These are phyloP conservation scores for Pipra filicauda DNA, from an alignment of 2,113 vertebrate species.

Conservation along the genomic window DNA sequence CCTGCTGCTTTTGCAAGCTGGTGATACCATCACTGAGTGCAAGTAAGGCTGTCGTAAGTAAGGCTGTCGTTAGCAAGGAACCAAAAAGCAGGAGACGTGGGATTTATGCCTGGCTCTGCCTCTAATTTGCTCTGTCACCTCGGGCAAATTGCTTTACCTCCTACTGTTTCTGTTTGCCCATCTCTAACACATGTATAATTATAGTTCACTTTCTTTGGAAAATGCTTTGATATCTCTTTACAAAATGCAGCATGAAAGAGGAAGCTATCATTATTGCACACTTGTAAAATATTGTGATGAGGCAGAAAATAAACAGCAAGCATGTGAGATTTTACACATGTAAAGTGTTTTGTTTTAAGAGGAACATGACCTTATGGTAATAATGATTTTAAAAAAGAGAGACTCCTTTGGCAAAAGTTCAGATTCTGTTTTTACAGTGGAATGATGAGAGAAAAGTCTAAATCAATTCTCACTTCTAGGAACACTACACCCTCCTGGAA, in stretches of 20 bases:
- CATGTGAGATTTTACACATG: neutral
- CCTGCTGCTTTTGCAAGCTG: neutral
- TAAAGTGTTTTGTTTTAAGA: neutral
- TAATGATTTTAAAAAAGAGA: neutral
- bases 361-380: neutral
- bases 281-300: conserved; percentile 20
- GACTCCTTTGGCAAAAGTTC: neutral
- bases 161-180: neutral
- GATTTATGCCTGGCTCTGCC: conserved; percentile 17
- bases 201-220: conserved; percentile 24
- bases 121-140: conserved; percentile 46
- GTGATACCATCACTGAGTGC: neutral
- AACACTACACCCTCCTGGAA: neutral
- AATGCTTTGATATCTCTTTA: conserved; percentile 33
- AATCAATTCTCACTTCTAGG: conserved; percentile 43
- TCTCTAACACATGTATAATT: conserved; percentile 28
- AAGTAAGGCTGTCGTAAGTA: neutral
- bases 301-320: neutral
- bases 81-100: neutral
- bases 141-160: conserved; percentile 23
- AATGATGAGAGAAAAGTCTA: conserved; percentile 23
- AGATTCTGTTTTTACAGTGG: neutral
- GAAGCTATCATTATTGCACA: conserved; percentile 7
- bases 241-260: neutral
- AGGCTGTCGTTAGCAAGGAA: neutral